Evolutionary conservation across 2,113 vertebrate species (phyloP).

Genomic region (Tapirus terrestris): DNA sequence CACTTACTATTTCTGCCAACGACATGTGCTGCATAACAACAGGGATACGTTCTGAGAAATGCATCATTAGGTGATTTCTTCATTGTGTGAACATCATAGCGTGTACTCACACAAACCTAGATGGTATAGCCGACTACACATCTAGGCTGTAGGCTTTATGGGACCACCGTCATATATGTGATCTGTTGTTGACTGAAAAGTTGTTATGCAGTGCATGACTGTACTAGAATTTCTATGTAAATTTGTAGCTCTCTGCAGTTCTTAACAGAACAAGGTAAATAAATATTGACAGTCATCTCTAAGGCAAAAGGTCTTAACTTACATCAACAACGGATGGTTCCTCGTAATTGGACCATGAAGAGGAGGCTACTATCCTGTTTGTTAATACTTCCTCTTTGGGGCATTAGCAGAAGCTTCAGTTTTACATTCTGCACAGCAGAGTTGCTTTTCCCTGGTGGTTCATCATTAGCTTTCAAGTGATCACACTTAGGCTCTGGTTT

Average conservation of each 20-base stretch:
- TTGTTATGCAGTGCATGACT: no score
- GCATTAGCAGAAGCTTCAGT: background rate
- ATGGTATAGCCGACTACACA: no score
- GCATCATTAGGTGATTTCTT: no score
- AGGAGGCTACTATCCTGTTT: background rate
- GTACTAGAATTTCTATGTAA: background rate
- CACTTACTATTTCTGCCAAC: background rate
- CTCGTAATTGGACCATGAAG: background rate
- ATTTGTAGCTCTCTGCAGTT: background rate
- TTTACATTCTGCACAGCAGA: background rate
- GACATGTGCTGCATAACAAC: no score
- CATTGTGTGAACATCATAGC: no score
- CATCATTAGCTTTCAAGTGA: conserved; percentile 46
- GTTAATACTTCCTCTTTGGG: background rate
- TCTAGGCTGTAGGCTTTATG: no score
- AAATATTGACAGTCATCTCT: background rate
- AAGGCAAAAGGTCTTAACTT: background rate
- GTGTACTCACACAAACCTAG: no score
- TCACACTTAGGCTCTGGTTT: conserved; percentile 50
- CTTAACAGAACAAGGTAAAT: background rate
- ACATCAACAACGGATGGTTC: background rate
- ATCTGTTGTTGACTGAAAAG: no score
- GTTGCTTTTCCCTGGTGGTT: background rate
- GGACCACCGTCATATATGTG: no score
- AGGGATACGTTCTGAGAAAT: no score